Evolutionary conservation across 92 coral and sea anemone genomes (phyloP).

Genomic region (Pocillopora grandis): DNA sequence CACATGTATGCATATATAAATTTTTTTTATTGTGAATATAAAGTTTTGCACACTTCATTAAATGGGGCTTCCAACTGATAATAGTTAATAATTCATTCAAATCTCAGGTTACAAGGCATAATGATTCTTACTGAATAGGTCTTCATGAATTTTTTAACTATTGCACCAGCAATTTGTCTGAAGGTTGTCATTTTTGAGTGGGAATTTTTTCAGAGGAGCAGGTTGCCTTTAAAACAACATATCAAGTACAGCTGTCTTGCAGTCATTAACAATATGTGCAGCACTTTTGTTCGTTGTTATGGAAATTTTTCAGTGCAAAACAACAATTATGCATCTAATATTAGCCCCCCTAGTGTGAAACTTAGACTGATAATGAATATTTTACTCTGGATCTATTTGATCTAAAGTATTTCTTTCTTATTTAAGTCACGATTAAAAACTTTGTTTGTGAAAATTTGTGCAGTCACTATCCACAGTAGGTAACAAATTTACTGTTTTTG

Average conservation of each 20-base stretch:
- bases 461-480: too few species aligned
- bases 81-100: background rate
- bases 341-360: too few species aligned
- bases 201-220: background rate
- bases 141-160: background rate
- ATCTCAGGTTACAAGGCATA: background rate
- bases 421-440: background rate
- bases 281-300: background rate
- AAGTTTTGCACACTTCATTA: too few species aligned
- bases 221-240: background rate
- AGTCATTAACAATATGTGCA: background rate
- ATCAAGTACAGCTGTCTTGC: background rate
- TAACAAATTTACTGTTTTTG: too few species aligned
- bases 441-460: background rate
- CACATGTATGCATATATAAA: too few species aligned
- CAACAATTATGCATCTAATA: too few species aligned
- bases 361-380: too few species aligned
- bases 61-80: background rate
- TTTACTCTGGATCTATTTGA: too few species aligned
- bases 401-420: too few species aligned
- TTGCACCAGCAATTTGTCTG: background rate
- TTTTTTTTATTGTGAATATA: too few species aligned
- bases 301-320: too few species aligned
- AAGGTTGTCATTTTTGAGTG: background rate
- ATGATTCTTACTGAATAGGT: conserved; percentile 1